Evolutionary conservation across 2,888 invertebrate species (phyloP).

Genomic region (Phyto melanocephala): DNA sequence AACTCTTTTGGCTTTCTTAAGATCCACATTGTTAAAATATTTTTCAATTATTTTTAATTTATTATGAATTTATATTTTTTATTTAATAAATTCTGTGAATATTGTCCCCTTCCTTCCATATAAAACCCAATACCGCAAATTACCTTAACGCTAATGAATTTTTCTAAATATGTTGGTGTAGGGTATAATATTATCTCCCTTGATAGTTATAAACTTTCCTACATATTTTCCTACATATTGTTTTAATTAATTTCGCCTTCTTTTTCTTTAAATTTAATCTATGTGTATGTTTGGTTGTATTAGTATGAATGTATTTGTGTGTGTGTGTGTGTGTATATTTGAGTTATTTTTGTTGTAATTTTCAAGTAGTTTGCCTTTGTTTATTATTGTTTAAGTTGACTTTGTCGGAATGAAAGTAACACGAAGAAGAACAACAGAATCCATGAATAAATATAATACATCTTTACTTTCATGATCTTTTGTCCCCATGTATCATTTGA

Average conservation of each 20-base stretch:
- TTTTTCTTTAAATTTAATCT: background rate
- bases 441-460: background rate
- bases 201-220: too few species aligned
- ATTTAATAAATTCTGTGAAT: too few species aligned
- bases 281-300: constrained; percentile 26
- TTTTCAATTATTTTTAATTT: too few species aligned
- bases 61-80: too few species aligned
- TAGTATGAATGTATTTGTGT: background rate
- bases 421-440: constrained; percentile 5
- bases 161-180: too few species aligned
- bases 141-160: too few species aligned
- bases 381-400: background rate
- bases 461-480: background rate
- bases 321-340: background rate
- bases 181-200: too few species aligned
- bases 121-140: too few species aligned
- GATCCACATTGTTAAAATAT: too few species aligned
- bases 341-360: constrained; percentile 10
- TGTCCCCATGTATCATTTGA: background rate
- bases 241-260: constrained; percentile 35
- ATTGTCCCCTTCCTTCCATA: too few species aligned
- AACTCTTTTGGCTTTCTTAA: too few species aligned
- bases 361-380: constrained; percentile 29
- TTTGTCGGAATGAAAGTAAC: background rate
- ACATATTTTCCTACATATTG: too few species aligned